Evolutionary conservation across 1,140 invertebrate genomes (phyloP), one percentile per base, ranked within the genome.

Genomic region (Galendromus occidentalis): DNA sequence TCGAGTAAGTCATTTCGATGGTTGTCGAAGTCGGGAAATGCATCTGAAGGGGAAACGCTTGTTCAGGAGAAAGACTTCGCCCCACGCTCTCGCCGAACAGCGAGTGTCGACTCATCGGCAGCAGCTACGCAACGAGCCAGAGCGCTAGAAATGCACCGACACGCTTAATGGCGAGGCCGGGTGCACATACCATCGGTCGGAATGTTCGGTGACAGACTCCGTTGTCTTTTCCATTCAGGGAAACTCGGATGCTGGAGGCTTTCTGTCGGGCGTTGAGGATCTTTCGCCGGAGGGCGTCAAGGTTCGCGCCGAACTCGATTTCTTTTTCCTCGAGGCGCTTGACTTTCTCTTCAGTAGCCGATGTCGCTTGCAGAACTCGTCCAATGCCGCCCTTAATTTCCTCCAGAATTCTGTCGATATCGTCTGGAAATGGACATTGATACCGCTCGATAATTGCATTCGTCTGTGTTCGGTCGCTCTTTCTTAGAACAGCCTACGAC

Each of bases 231-330:
- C 74, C 74, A 7, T 75, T 84, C 67, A 91, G 69, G 0, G 88
- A 89, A 1, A 92, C 80, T 59, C 84, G 81, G 70, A 93, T 88
- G 47, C 83, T 84, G 59, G 87, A 82, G 0, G 88, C 87, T 12
- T 83, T 83, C 74, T 91, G 87, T 69, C 82, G 80, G 0, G 88
- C 86, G 71, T 86, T 81, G 1, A 80, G 77, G 64, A 91, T 87
- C 73, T 84, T 84, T 71, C 85, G 80, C 30, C 81, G 80, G 0
- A 92, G 76, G 51, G 82, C 80, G 47, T 81, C 78, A 18, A 91
- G 68, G 67, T 84, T 83, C 1, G 77, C 75, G 0, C 69, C 65
- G 41, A 71, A 64, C 80, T 79, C 30, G 77, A 75, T 68, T 82
- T 70, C 45, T 17, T 67, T 20, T 44, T 64, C 42, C 47, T 72